Conservation (phyloP, 2,113 vertebrate species). For the Burhinus oedicnemus region DNA sequence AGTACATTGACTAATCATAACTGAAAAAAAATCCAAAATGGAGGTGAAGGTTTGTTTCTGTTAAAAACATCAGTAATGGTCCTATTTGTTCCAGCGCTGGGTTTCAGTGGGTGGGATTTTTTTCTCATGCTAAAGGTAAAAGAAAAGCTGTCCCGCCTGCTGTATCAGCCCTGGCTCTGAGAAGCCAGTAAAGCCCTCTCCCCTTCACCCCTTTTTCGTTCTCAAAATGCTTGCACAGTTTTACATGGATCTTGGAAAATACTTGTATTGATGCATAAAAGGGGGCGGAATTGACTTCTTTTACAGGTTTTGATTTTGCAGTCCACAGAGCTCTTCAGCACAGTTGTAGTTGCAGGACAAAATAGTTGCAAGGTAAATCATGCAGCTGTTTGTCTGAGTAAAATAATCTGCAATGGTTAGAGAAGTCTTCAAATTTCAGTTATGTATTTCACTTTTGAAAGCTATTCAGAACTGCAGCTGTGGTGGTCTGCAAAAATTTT, state of each 20-base stretch:
- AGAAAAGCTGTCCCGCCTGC: neutral
- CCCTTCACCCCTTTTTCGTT: neutral
- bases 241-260: neutral
- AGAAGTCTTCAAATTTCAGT: too few species aligned
- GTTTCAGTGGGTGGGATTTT: neutral
- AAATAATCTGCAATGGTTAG: neutral
- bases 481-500: neutral
- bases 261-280: neutral
- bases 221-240: neutral
- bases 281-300: neutral
- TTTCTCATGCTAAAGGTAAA: neutral
- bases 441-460: too few species aligned
- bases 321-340: neutral
- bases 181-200: neutral
- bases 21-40: neutral
- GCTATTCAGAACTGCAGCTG: too few species aligned
- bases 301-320: neutral
- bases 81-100: rapidly evolving
- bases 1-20: neutral
- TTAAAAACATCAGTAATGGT: neutral
- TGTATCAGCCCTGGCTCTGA: neutral
- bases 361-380: neutral
- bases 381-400: neutral
- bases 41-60: neutral
- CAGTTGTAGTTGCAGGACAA: neutral